These are phyloP conservation scores for Ormia ochracea DNA, from an alignment of 2,888 invertebrate genomes.

Conservation along the genomic window DNA sequence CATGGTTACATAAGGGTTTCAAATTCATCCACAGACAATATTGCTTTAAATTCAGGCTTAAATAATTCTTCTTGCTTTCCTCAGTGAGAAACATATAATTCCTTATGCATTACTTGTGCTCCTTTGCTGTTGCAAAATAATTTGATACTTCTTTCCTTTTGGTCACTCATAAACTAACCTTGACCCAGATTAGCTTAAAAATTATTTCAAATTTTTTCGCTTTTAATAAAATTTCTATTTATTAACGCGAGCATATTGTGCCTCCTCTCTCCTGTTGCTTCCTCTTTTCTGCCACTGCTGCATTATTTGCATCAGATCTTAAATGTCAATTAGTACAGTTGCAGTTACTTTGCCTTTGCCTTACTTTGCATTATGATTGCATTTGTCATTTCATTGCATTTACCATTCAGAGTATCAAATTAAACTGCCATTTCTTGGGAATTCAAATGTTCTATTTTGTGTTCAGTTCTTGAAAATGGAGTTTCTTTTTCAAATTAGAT, in stretches of 20 bases:
- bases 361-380: constrained; percentile 21
- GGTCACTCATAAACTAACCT: constrained; percentile 24
- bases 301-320: constrained; percentile 1
- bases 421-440: constrained; percentile 59
- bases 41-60: constrained; percentile 48
- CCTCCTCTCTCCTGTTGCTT: neutral
- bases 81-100: neutral
- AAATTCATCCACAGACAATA: constrained; percentile 24
- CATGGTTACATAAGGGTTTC: constrained; percentile 48
- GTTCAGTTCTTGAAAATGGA: constrained; percentile 23
- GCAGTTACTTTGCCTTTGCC: constrained; percentile 1
- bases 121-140: neutral
- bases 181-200: constrained; percentile 36
- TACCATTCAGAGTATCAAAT: constrained; percentile 64
- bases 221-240: neutral
- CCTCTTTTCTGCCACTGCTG: neutral
- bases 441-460: constrained; percentile 41
- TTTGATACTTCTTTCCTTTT: constrained; percentile 19
- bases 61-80: constrained; percentile 1
- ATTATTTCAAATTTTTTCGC: neutral
- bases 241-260: neutral
- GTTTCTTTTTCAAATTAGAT: constrained; percentile 5
- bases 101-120: neutral
- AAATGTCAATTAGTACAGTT: constrained; percentile 41
- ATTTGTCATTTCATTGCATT: constrained; percentile 44